Conservation (phyloP, 2,113 vertebrate genomes). For the Deroptyus accipitrinus region DNA sequence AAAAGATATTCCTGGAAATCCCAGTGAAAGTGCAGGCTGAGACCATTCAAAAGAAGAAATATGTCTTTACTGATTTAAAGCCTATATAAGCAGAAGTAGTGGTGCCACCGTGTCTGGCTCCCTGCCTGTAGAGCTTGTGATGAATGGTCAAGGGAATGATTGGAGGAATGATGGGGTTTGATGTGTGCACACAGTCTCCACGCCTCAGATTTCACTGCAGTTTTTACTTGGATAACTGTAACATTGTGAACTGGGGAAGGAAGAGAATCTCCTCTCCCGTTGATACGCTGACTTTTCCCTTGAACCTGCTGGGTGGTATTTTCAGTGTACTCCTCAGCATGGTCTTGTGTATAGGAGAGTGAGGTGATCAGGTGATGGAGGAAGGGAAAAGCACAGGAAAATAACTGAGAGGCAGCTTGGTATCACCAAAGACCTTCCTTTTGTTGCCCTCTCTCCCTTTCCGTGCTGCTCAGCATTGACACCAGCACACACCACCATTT, state of each 20-base stretch:
- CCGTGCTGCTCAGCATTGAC: not conserved
- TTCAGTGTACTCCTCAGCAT: not conserved
- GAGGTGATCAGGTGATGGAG: not conserved
- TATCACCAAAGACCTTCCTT: not conserved
- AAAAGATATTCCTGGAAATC: conserved; percentile 62
- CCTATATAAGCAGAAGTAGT: conserved; percentile 68
- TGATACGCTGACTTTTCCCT: conserved; percentile 12
- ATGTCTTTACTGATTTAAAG: conserved; percentile 55
- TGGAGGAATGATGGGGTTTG: conserved; percentile 52
- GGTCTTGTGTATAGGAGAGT: accelerated
- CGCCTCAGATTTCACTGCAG: conserved; percentile 53
- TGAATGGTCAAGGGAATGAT: conserved; percentile 61
- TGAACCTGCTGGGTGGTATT: conserved; percentile 40
- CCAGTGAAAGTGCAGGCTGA: not conserved
- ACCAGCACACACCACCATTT: not conserved
- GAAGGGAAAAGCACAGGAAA: not conserved
- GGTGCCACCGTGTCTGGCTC: conserved; percentile 74
- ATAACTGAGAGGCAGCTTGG: not conserved
- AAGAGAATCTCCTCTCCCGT: conserved; percentile 2
- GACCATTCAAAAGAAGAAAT: conserved; percentile 46
- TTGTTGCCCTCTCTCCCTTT: not conserved
- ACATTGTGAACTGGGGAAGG: not conserved
- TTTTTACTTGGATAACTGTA: conserved; percentile 24
- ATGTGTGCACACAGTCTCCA: conserved; percentile 42
- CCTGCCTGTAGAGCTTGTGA: conserved; percentile 58